Conservation (phyloP, 2,113 vertebrate genomes). For the Chamaea fasciata region DNA sequence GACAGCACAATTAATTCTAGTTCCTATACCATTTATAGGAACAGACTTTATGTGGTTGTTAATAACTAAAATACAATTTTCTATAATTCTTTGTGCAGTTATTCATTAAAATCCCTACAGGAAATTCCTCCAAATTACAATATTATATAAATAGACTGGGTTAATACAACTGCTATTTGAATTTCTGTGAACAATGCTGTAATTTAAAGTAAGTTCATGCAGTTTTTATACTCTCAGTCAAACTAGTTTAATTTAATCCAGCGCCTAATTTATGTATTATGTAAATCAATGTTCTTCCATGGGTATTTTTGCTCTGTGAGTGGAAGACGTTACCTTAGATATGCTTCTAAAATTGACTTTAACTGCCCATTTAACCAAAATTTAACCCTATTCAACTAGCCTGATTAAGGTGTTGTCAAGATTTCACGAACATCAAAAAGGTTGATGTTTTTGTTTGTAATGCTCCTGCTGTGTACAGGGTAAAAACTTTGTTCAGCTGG, state of each 20-base stretch:
- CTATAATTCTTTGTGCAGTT: neutral
- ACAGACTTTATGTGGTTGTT: neutral
- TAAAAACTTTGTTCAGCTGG: neutral
- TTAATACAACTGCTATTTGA: neutral
- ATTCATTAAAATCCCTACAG: neutral
- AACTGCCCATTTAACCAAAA: neutral
- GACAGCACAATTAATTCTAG: neutral
- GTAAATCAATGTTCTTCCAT: neutral
- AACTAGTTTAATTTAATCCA: neutral
- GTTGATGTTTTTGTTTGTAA: neutral
- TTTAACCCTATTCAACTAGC: neutral
- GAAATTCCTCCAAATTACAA: neutral
- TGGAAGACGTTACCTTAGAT: neutral
- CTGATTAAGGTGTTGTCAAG: neutral
- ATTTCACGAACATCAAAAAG: accelerated
- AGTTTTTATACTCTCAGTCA: neutral
- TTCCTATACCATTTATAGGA: neutral
- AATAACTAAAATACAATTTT: neutral
- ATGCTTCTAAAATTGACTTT: neutral
- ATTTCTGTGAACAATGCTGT: neutral
- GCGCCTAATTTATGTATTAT: neutral
- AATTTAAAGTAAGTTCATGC: neutral
- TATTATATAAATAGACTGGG: neutral
- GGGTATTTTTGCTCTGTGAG: neutral
- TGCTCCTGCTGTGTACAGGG: neutral